A percentile compares a stretch with the other conserved stretches of the same genome.
phyloP scores from a whole-genome alignment of 2,888 invertebrate genomes.

The Noctua pronuba region DNA sequence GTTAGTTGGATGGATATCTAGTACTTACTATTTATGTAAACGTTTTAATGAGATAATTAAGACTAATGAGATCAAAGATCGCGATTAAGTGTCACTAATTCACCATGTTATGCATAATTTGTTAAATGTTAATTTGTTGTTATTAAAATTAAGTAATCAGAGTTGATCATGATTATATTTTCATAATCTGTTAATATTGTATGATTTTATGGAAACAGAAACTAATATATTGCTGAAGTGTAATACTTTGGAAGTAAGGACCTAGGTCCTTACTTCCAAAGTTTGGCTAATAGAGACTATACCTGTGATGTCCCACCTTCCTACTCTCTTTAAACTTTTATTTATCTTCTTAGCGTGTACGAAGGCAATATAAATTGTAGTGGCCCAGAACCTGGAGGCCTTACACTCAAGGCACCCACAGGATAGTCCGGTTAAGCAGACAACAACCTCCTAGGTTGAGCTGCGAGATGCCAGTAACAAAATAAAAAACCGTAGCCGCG shows the following conservation, averaged over 20 bases:
- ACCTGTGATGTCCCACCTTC: not conserved
- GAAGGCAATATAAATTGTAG: not conserved
- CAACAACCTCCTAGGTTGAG: no score
- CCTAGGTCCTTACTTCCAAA: no score
- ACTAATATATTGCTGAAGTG: not conserved
- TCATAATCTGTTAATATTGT: not conserved
- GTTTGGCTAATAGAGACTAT: no score
- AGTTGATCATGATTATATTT: not conserved
- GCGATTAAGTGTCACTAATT: not conserved
- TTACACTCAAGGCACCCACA: no score
- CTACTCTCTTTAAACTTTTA: not conserved
- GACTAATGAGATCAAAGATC: constrained; percentile 9
- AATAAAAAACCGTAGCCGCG: no score
- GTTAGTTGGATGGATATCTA: not conserved
- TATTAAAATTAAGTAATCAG: not conserved
- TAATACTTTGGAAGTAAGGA: no score
- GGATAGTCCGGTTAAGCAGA: no score
- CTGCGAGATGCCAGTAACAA: no score
- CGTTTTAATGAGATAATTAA: constrained; percentile 7
- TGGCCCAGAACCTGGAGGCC: no score
- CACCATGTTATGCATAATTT: constrained; percentile 3
- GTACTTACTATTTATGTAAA: not conserved
- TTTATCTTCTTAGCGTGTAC: not conserved
- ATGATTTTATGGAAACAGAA: not conserved
- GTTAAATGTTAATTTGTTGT: not conserved